Conservation (phyloP, 2,113 vertebrate species). For the Oryzias celebensis region DNA sequence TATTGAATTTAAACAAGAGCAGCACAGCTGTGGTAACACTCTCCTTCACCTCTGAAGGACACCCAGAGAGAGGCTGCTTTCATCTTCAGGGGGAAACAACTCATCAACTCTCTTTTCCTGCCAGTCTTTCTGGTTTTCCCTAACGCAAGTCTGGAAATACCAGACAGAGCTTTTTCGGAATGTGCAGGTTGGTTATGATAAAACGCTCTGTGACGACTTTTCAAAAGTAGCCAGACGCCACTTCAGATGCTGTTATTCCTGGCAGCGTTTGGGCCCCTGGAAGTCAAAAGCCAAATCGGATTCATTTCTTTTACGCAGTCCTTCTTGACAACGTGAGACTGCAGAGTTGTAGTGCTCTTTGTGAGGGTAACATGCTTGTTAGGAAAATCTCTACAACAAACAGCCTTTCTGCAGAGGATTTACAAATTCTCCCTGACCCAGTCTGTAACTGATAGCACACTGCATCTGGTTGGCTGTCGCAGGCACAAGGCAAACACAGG, state of each 20-base stretch:
- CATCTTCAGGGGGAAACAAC: conserved; percentile 66
- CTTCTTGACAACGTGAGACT: not conserved
- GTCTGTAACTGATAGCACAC: conserved; percentile 20
- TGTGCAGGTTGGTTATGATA: conserved; percentile 5
- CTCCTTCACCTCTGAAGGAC: conserved; percentile 65
- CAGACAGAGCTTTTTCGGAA: conserved; percentile 1
- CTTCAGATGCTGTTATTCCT: not conserved
- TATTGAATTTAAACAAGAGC: conserved; percentile 73
- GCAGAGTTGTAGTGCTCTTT: too few relatives aligned
- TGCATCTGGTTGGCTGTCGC: conserved; percentile 12
- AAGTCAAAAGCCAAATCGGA: conserved; percentile 9
- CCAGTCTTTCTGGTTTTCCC: conserved; percentile 16
- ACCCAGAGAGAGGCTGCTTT: conserved; percentile 62
- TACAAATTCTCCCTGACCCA: conserved; percentile 22
- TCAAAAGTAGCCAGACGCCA: conserved; percentile 10
- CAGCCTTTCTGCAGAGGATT: conserved; percentile 27
- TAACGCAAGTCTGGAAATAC: conserved; percentile 22
- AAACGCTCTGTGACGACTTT: conserved; percentile 9
- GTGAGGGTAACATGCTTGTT: not conserved
- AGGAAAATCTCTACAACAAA: conserved; percentile 55
- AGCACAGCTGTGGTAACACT: conserved; percentile 75
- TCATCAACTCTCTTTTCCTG: conserved; percentile 35
- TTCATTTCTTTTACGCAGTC: conserved; percentile 13
- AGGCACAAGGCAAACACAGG: conserved; percentile 39
- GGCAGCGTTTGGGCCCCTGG: not conserved